phyloP scores from a whole-genome alignment of 2,888 invertebrate genomes.

The Apomyelois bistriatella region DNA sequence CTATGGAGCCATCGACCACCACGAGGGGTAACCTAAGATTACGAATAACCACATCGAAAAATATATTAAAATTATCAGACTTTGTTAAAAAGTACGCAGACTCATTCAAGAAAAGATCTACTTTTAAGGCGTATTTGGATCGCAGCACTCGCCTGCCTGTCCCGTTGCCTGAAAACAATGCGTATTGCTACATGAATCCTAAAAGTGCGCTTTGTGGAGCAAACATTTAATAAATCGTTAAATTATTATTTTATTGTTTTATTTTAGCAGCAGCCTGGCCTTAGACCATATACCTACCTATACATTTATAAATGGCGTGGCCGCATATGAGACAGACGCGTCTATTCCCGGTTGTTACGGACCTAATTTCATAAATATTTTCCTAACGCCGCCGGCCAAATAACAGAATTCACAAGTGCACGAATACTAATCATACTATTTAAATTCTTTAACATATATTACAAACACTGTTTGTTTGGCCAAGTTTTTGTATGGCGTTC shows the following conservation, averaged over 20 bases:
- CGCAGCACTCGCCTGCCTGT: slow-evolving; percentile 42
- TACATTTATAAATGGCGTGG: too few relatives aligned
- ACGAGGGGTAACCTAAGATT: background rate
- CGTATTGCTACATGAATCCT: slow-evolving; percentile 48
- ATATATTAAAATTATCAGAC: background rate
- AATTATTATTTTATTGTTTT: background rate
- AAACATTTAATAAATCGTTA: slow-evolving; percentile 18
- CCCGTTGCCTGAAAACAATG: slow-evolving; percentile 51
- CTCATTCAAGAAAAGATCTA: slow-evolving; percentile 17
- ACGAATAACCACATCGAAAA: background rate
- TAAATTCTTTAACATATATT: too few relatives aligned
- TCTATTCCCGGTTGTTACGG: too few relatives aligned
- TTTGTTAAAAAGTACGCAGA: background rate
- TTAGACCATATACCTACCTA: too few relatives aligned
- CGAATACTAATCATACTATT: too few relatives aligned
- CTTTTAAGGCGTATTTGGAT: slow-evolving; percentile 40
- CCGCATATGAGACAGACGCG: too few relatives aligned
- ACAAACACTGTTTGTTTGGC: too few relatives aligned
- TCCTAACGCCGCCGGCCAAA: too few relatives aligned
- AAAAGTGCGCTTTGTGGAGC: slow-evolving; percentile 43
- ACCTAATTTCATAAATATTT: too few relatives aligned
- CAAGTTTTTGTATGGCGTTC: too few relatives aligned
- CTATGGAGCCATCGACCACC: background rate
- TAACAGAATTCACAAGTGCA: too few relatives aligned
- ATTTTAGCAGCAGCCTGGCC: background rate